These are phyloP conservation scores for Archaeoteleia sp. DNA, from an alignment of 2,888 invertebrate species.

Conservation along the genomic window DNA sequence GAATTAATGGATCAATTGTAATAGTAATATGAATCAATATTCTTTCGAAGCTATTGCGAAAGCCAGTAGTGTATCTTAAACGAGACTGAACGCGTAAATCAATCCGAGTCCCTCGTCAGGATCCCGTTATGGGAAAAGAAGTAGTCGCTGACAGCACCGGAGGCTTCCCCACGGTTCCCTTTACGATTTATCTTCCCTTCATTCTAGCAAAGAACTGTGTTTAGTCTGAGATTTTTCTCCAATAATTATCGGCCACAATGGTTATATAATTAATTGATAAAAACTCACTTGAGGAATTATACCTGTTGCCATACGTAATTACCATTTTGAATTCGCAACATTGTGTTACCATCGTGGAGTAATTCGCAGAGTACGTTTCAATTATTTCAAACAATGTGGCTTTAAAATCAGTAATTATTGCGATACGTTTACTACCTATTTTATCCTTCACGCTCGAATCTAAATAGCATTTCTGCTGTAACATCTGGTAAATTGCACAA, in stretches of 20 bases:
- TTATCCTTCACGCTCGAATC: too few relatives aligned
- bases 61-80: slow-evolving; percentile 44
- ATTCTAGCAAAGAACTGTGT: slow-evolving; percentile 27
- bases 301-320: slow-evolving; percentile 46
- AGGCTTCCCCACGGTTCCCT: slow-evolving; percentile 49
- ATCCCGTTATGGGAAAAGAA: slow-evolving; percentile 51
- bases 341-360: slow-evolving; percentile 16
- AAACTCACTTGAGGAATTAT: too few relatives aligned
- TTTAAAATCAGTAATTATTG: too few relatives aligned
- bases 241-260: slow-evolving; percentile 50
- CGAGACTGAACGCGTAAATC: slow-evolving; percentile 49
- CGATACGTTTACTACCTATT: too few relatives aligned
- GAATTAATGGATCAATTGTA: not conserved
- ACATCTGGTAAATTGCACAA: too few relatives aligned
- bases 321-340: slow-evolving; percentile 36
- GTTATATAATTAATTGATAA: slow-evolving; percentile 53
- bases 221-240: slow-evolving; percentile 48
- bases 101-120: slow-evolving; percentile 43
- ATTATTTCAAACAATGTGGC: too few relatives aligned
- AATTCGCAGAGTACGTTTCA: too few relatives aligned
- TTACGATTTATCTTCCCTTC: slow-evolving; percentile 38
- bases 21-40: slow-evolving; percentile 26
- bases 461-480: too few relatives aligned
- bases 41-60: slow-evolving; percentile 25
- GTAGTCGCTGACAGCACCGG: slow-evolving; percentile 44